These are phyloP conservation scores for Rhegmatorhina hoffmannsi DNA, from an alignment of 2,113 vertebrate genomes.

Conservation along the genomic window DNA sequence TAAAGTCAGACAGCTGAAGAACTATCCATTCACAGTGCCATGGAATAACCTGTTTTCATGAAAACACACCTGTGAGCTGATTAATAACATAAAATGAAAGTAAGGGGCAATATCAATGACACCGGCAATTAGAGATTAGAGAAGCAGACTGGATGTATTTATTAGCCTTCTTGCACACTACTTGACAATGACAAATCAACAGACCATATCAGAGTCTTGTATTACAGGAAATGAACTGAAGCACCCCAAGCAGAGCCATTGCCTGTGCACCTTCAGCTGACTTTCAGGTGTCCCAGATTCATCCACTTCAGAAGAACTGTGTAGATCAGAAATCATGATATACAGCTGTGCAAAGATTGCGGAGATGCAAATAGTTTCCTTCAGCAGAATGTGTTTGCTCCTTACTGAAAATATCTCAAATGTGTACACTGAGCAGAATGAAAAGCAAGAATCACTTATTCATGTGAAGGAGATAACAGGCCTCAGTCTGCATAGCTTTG, in stretches of 20 bases:
- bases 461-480: constrained; percentile 17
- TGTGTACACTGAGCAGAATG: constrained; percentile 38
- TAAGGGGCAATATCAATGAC: neutral
- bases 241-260: neutral
- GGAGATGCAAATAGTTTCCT: constrained; percentile 45
- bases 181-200: constrained; percentile 24
- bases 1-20: neutral
- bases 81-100: neutral
- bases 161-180: neutral
- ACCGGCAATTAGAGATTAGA: neutral
- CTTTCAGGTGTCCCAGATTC: constrained; percentile 24
- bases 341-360: constrained; percentile 28
- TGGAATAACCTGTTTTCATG: neutral
- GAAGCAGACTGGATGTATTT: neutral
- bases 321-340: constrained; percentile 26
- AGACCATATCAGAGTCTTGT: neutral
- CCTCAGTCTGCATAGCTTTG: constrained; percentile 8
- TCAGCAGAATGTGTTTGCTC: constrained; percentile 16
- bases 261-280: constrained; percentile 3
- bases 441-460: constrained; percentile 50
- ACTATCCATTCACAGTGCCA: neutral
- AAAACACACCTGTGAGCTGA: neutral
- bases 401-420: constrained; percentile 62
- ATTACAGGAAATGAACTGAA: constrained; percentile 11
- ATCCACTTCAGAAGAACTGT: constrained; percentile 33